Evolutionary conservation across 2,888 invertebrate genomes (phyloP).

Genomic region (Platerodrilus igneus): DNA sequence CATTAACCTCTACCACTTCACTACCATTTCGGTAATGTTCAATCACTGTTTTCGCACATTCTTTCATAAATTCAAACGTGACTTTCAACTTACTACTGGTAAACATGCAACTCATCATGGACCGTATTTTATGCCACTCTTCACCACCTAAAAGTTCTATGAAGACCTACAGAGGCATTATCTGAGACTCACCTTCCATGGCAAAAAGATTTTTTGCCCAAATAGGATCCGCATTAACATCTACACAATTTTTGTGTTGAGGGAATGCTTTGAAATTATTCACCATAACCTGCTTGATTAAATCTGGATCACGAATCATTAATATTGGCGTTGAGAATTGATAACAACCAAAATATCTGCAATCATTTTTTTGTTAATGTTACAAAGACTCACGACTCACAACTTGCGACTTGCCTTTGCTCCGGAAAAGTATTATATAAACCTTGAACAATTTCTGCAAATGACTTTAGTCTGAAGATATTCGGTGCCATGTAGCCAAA

Average conservation of each 20-base stretch:
- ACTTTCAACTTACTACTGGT: slow-evolving; percentile 42
- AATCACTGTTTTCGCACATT: slow-evolving; percentile 22
- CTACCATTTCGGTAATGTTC: not conserved
- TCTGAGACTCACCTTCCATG: slow-evolving; percentile 15
- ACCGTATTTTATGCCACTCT: slow-evolving; percentile 43
- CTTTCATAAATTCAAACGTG: slow-evolving; percentile 36
- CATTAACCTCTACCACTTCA: slow-evolving; percentile 11
- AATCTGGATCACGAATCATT: slow-evolving; percentile 51
- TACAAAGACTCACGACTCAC: not conserved
- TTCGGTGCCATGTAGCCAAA: slow-evolving; percentile 41
- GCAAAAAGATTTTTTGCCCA: slow-evolving; percentile 42
- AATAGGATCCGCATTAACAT: slow-evolving; percentile 43
- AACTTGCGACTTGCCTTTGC: slow-evolving; percentile 4
- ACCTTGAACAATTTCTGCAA: slow-evolving; percentile 9
- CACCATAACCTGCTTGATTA: slow-evolving; percentile 52
- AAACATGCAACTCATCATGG: slow-evolving; percentile 43
- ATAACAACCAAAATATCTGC: slow-evolving; percentile 20
- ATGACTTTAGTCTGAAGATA: slow-evolving; percentile 6
- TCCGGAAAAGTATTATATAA: slow-evolving; percentile 8
- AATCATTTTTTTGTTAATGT: too few species aligned
- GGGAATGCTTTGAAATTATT: slow-evolving; percentile 55
- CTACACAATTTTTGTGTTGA: slow-evolving; percentile 35
- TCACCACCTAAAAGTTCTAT: slow-evolving; percentile 17
- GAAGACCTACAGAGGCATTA: too few species aligned
- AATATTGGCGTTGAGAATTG: slow-evolving; percentile 41